A percentile compares a stretch with the other conserved stretches of the same genome.
Conservation (phyloP, 2,888 invertebrate species). For the Thyatira batis region DNA sequence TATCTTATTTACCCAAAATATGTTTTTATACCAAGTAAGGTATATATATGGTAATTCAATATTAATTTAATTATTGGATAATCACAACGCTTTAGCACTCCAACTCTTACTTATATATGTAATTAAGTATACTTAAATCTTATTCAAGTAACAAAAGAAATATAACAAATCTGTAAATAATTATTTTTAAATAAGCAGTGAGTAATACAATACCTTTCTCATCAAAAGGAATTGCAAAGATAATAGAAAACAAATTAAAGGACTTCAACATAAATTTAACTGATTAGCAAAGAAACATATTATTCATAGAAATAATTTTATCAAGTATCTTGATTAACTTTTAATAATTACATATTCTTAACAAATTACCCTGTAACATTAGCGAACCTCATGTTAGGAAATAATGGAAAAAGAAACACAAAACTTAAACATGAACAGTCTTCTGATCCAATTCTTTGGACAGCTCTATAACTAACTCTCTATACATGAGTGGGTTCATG, state of each 20-base stretch:
- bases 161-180: no score
- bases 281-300: neutral
- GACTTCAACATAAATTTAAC: neutral
- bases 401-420: conserved; percentile 6
- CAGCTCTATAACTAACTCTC: conserved; percentile 83
- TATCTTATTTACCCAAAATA: no score
- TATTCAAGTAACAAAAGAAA: neutral
- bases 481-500: conserved; percentile 86
- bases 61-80: neutral
- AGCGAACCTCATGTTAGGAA: neutral
- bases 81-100: neutral
- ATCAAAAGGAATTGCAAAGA: neutral
- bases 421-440: conserved; percentile 51
- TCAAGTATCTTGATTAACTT: neutral
- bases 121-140: neutral
- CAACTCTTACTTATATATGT: neutral
- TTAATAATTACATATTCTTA: neutral
- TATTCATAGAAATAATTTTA: neutral
- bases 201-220: neutral
- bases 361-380: neutral
- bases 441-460: conserved; percentile 63
- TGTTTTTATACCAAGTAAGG: no score
- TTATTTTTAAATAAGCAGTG: neutral
- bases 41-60: no score
- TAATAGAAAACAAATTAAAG: neutral